Percentiles rank a stretch among this genome's conserved stretches.
phyloP scores from a whole-genome alignment of 2,797 vertebrate species.

The Falco columbarius region DNA sequence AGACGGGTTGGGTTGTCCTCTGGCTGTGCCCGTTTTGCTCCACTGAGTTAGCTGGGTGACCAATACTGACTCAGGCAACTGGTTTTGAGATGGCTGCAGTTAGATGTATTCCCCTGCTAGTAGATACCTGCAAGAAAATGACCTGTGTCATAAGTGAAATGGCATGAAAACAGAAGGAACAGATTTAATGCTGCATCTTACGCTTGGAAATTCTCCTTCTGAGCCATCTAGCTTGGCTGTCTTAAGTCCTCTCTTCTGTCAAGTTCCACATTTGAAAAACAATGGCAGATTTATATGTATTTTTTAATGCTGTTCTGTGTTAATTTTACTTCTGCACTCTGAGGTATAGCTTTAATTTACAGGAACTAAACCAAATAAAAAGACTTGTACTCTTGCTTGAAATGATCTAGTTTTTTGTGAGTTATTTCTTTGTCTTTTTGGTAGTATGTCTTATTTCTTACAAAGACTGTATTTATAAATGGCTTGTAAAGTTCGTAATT shows the following conservation, averaged over 20 bases:
- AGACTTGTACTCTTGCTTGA: neutral
- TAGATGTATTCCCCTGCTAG: neutral
- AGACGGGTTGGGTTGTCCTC: neutral
- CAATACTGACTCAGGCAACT: neutral
- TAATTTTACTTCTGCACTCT: neutral
- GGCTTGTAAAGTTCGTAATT: slow-evolving; percentile 3
- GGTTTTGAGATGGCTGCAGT: neutral
- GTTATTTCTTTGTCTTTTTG: neutral
- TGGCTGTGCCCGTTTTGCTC: neutral
- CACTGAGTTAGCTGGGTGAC: neutral
- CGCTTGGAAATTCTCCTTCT: neutral
- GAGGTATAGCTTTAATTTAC: neutral
- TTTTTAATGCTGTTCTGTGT: neutral
- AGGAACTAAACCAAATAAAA: neutral
- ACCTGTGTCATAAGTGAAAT: neutral
- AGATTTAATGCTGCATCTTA: neutral
- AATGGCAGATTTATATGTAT: neutral
- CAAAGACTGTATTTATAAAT: neutral
- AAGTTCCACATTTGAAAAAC: neutral
- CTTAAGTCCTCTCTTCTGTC: neutral
- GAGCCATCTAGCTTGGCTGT: neutral
- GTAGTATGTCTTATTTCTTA: neutral
- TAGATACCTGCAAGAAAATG: neutral
- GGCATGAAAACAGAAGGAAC: neutral
- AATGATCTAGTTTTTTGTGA: neutral